Evolutionary conservation across 1,140 invertebrate genomes (phyloP), one percentile per base, ranked within the genome.

Genomic region (Lordiphosa stackelbergi): DNA sequence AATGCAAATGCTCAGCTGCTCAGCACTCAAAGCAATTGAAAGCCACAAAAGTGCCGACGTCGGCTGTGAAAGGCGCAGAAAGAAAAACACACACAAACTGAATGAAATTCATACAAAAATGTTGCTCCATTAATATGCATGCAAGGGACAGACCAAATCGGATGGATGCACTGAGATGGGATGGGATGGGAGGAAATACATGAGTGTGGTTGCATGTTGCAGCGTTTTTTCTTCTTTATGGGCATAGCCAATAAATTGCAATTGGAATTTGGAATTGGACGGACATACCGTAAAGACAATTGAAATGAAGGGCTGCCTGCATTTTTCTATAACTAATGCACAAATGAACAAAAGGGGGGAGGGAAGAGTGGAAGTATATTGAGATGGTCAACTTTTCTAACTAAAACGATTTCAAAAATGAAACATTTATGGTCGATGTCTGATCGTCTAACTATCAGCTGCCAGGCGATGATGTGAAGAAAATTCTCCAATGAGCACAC

Each of bases 61-160:
- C 51, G 51, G 28, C 45, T 11, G 42, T 36, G 6, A 22, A 35
- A 16, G 43, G 13, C 43, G 34, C 19, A 16, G 7, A 46, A 46
- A 46, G 7, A 11, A 31, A 46, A 46, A 37, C 48, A 28, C 57
- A 54, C 54, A 46, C 63, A 71, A 46, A 54, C 60, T 74, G 58
- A 79, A 81, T 81, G 70, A 70, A 66, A 55, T 61, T 60, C 69
- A 69, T 57, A 61, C 66, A 63, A 60, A 75, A 71, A 54, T 71
- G 52, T 38, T 10, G 58, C 12, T 36, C 36, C 60, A 77, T 79
- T 79, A 61, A 77, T 73, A 77, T 58, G 48, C 16, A 4, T 9
- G 31, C 12, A 42, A 56, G 41, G 37, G 10, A 45, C 28, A 40
- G 22, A 45, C 52, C 49, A 36, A 42, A 28, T 4, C 9, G 22